A percentile compares a stretch with the other conserved stretches of the same genome.
Evolutionary conservation across 2,888 invertebrate genomes (phyloP).

Genomic region (Gnatocerus cornutus): DNA sequence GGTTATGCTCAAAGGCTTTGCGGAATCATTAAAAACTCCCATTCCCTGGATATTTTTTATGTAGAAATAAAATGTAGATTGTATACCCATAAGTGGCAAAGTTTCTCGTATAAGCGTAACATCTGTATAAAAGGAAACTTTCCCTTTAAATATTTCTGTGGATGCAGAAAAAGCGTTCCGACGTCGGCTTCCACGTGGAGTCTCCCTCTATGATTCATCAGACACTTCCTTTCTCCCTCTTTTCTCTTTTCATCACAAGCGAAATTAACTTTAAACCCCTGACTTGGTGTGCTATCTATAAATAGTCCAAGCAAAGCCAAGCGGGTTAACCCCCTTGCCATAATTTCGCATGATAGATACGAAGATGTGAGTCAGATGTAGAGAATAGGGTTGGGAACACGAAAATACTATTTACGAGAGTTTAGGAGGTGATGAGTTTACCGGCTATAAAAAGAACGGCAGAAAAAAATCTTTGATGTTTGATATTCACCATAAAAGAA

Average conservation of each 20-base stretch:
- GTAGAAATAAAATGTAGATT: not conserved
- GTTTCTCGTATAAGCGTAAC: constrained; percentile 15
- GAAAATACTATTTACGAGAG: constrained; percentile 35
- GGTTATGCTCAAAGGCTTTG: not conserved
- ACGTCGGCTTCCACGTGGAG: constrained; percentile 58
- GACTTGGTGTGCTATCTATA: constrained; percentile 38
- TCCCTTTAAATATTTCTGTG: constrained; percentile 41
- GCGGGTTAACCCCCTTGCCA: constrained; percentile 36
- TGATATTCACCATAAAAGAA: too few relatives aligned
- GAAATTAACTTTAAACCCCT: constrained; percentile 39
- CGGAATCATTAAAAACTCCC: not conserved
- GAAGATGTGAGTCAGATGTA: constrained; percentile 33
- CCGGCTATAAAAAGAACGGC: constrained; percentile 20
- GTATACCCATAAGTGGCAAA: constrained; percentile 26
- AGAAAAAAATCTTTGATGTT: not conserved
- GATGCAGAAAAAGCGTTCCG: constrained; percentile 40
- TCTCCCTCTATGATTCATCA: constrained; percentile 59
- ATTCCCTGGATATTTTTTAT: too few relatives aligned
- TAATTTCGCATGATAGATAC: constrained; percentile 43
- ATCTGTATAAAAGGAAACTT: constrained; percentile 35
- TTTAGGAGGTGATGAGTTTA: constrained; percentile 35
- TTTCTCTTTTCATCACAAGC: constrained; percentile 37
- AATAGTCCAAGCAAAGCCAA: constrained; percentile 30
- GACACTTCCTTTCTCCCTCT: constrained; percentile 43
- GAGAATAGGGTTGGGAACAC: constrained; percentile 32